These are phyloP conservation scores for Hippoglossus stenolepis DNA, from an alignment of 2,113 vertebrate genomes.

Conservation along the genomic window DNA sequence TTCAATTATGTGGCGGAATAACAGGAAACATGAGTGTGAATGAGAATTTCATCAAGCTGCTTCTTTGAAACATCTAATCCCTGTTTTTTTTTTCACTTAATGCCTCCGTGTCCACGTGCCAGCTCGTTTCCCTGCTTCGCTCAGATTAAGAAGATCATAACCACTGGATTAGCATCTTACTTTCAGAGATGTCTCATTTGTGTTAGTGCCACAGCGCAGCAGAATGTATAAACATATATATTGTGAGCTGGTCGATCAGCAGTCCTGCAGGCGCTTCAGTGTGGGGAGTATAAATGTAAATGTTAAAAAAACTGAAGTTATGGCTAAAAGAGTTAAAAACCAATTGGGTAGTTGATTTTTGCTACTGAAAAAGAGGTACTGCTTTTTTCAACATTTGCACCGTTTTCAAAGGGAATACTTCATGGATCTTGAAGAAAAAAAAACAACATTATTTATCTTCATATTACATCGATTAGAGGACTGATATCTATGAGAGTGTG, in stretches of 20 bases:
- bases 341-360: too few species aligned
- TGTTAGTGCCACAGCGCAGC: constrained; percentile 51
- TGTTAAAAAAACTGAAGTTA: background rate
- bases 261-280: background rate
- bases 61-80: constrained; percentile 28
- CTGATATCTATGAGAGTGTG: too few species aligned
- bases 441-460: too few species aligned
- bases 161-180: constrained; percentile 29
- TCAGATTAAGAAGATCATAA: constrained; percentile 60
- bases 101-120: constrained; percentile 8
- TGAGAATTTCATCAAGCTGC: background rate
- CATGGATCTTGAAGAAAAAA: too few species aligned
- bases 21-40: background rate
- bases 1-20: background rate
- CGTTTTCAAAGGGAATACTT: too few species aligned
- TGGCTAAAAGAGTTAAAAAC: too few species aligned
- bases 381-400: too few species aligned
- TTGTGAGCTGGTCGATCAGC: background rate
- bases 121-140: constrained; percentile 16
- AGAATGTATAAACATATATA: background rate
- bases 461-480: too few species aligned
- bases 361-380: too few species aligned
- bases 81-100: constrained; percentile 22
- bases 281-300: background rate
- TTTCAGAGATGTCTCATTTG: constrained; percentile 5